A percentile compares a stretch with the other conserved stretches of the same genome.
These are phyloP conservation scores for Trisateles emortualis DNA, from an alignment of 2,888 invertebrate species.

Conservation along the genomic window DNA sequence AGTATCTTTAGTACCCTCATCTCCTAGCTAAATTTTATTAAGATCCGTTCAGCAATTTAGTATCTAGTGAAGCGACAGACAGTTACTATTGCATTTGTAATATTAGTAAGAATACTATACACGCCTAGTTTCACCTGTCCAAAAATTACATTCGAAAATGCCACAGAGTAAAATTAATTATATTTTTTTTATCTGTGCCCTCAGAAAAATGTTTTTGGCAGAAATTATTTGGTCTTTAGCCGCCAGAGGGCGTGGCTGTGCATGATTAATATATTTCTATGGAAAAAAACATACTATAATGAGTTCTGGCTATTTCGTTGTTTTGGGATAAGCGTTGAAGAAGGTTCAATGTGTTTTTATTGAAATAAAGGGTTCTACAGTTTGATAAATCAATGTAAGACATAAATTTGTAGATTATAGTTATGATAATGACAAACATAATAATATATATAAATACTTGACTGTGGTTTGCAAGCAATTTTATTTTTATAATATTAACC, in stretches of 20 bases:
- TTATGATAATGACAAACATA: neutral
- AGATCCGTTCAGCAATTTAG: too few species aligned
- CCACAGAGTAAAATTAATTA: constrained; percentile 82
- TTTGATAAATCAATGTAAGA: constrained; percentile 12
- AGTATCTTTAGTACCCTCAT: too few species aligned
- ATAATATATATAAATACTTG: neutral
- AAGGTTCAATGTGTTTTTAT: constrained; percentile 43
- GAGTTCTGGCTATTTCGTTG: constrained; percentile 64
- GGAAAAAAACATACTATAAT: constrained; percentile 76
- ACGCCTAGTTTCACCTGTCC: constrained; percentile 74
- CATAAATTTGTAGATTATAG: neutral
- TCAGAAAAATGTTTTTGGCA: constrained; percentile 75
- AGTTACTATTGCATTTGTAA: too few species aligned
- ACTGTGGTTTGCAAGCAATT: too few species aligned
- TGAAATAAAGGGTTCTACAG: constrained; percentile 35
- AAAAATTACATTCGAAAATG: constrained; percentile 67
- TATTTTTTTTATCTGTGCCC: constrained; percentile 69
- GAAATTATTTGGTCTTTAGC: constrained; percentile 86
- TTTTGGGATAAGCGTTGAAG: constrained; percentile 46
- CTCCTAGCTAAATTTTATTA: constrained; percentile 67
- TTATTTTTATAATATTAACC: too few species aligned
- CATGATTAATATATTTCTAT: constrained; percentile 84
- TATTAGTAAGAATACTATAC: too few species aligned
- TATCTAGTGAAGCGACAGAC: too few species aligned
- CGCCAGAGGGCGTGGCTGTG: constrained; percentile 76